Evolutionary conservation across 2,888 invertebrate genomes (phyloP).

Genomic region (Fabriciana adippe): DNA sequence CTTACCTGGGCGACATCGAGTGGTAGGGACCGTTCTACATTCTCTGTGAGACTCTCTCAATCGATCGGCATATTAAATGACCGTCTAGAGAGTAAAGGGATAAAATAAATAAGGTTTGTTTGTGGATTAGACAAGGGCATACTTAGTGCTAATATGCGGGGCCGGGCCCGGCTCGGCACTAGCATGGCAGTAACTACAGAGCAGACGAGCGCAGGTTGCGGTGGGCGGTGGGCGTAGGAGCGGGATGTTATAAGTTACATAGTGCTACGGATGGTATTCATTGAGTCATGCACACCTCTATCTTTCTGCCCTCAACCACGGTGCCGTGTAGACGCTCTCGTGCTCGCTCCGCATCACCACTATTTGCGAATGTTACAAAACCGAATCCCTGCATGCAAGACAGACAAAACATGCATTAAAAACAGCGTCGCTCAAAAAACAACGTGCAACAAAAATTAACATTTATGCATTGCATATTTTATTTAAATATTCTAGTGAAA

Average conservation of each 20-base stretch:
- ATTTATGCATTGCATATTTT: conserved; percentile 84
- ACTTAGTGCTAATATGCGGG: conserved; percentile 72
- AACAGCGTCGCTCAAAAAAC: conserved; percentile 90
- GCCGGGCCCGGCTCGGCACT: conserved; percentile 59
- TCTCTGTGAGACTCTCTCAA: conserved; percentile 82
- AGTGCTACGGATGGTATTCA: conserved; percentile 84
- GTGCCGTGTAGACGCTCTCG: conserved; percentile 99
- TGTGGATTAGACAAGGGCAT: conserved; percentile 74
- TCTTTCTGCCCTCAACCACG: conserved; percentile 99
- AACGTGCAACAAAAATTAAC: conserved; percentile 89
- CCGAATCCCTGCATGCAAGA: conserved; percentile 99
- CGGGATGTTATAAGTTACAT: conserved; percentile 85
- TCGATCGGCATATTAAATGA: conserved; percentile 84
- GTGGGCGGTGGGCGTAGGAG: conserved; percentile 81
- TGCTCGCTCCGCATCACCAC: conserved; percentile 99
- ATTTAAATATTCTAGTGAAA: conserved; percentile 77
- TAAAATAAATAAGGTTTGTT: conserved; percentile 83
- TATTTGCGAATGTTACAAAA: conserved; percentile 99
- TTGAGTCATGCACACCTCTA: conserved; percentile 99
- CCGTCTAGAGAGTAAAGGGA: conserved; percentile 86
- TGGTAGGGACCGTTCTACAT: conserved; percentile 82
- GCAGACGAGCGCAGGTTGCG: conserved; percentile 81
- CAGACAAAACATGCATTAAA: conserved; percentile 97
- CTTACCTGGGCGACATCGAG: conserved; percentile 80
- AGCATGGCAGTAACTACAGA: conserved; percentile 82